phyloP scores from a whole-genome alignment of 2,888 invertebrate genomes.

The Leuctra nigra region DNA sequence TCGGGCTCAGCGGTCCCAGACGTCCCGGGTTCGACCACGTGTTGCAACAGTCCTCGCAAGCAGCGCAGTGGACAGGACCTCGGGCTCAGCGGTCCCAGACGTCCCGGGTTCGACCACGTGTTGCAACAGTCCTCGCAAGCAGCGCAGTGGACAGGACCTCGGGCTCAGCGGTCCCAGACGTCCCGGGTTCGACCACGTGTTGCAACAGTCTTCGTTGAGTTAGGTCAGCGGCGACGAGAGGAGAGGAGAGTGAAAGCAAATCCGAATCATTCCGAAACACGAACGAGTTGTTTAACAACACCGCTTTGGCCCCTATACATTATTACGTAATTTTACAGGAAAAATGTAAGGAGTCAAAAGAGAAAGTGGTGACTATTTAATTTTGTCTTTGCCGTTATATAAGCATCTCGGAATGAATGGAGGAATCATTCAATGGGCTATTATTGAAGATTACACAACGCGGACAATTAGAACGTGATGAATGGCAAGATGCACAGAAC shows the following conservation, averaged over 20 bases:
- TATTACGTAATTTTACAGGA: constrained; percentile 9
- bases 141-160: background rate
- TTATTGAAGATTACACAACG: background rate
- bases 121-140: background rate
- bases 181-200: too few species aligned
- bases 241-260: background rate
- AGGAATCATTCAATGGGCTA: background rate
- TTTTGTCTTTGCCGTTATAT: background rate
- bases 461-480: too few species aligned
- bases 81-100: too few species aligned
- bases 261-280: constrained; percentile 10
- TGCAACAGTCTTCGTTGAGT: constrained; percentile 3
- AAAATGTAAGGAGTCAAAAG: constrained; percentile 12
- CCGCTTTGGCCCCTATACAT: constrained; percentile 11
- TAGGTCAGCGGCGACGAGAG: background rate
- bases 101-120: too few species aligned
- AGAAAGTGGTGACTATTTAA: constrained; percentile 10
- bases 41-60: too few species aligned
- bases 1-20: too few species aligned
- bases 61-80: too few species aligned
- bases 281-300: constrained; percentile 2
- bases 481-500: too few species aligned
- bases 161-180: background rate
- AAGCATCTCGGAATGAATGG: background rate
- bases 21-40: too few species aligned